These are phyloP conservation scores for Papilio gigon DNA, from an alignment of 2,888 invertebrate species.

Conservation along the genomic window DNA sequence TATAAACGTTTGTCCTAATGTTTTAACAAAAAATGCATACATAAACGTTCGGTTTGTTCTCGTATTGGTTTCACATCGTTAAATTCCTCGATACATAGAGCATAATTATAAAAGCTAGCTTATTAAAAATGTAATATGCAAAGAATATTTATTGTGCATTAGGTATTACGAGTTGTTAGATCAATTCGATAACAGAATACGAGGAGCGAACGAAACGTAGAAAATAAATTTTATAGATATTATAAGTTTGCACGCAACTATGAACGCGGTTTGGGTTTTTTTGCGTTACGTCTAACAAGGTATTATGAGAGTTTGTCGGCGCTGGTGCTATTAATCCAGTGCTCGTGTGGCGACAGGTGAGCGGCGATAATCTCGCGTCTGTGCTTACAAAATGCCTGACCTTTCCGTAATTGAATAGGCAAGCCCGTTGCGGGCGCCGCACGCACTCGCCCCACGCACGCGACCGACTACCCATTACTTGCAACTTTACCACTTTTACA, in stretches of 20 bases:
- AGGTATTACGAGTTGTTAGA: constrained; percentile 28
- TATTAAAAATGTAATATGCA: constrained; percentile 32
- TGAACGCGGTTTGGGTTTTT: constrained; percentile 45
- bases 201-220: constrained; percentile 33
- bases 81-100: constrained; percentile 25
- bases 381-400: constrained; percentile 73
- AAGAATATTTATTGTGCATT: constrained; percentile 28
- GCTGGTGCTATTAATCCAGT: constrained; percentile 48
- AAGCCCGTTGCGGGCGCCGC: constrained; percentile 65
- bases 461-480: constrained; percentile 53
- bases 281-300: constrained; percentile 47
- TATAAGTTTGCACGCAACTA: constrained; percentile 43
- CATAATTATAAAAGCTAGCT: constrained; percentile 18
- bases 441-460: constrained; percentile 74
- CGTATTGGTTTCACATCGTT: constrained; percentile 15
- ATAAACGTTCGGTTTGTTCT: constrained; percentile 2
- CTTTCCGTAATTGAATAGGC: constrained; percentile 81
- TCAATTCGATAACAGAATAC: constrained; percentile 34
- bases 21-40: background rate
- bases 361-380: constrained; percentile 73
- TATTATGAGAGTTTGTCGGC: constrained; percentile 48
- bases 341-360: constrained; percentile 71
- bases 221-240: constrained; percentile 41
- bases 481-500: constrained; percentile 33
- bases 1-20: background rate